phyloP scores from a whole-genome alignment of 1,140 invertebrate species.

The Listronotus oregonensis region DNA sequence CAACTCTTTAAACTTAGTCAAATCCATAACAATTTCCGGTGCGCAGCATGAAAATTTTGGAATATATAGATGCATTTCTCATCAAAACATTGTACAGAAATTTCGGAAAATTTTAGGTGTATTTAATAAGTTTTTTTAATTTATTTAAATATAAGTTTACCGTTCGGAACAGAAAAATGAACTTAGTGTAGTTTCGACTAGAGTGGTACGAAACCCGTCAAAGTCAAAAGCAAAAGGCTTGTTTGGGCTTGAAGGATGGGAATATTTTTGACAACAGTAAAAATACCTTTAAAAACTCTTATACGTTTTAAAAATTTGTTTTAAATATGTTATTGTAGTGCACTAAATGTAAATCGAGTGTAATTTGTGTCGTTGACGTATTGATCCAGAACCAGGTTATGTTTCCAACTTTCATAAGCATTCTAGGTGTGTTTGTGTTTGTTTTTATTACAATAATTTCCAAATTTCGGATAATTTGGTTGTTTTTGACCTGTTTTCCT shows the following conservation, averaged over 20 bases:
- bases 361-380: slow-evolving; percentile 45
- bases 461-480: slow-evolving; percentile 49
- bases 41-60: too few relatives aligned
- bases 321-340: slow-evolving; percentile 5
- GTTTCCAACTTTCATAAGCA: slow-evolving; percentile 74
- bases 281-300: slow-evolving; percentile 12
- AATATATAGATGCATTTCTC: too few relatives aligned
- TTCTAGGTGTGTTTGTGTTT: slow-evolving; percentile 64
- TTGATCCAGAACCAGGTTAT: slow-evolving; percentile 65
- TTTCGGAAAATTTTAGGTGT: too few relatives aligned
- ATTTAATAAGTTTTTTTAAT: too few relatives aligned
- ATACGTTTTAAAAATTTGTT: slow-evolving; percentile 3
- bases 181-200: neutral
- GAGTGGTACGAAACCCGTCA: slow-evolving; percentile 8
- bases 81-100: too few relatives aligned
- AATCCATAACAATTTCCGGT: too few relatives aligned
- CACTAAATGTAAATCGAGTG: slow-evolving; percentile 16
- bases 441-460: slow-evolving; percentile 44
- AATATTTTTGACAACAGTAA: slow-evolving; percentile 37
- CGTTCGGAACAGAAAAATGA: neutral
- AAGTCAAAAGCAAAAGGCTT: slow-evolving; percentile 19
- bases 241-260: slow-evolving; percentile 26
- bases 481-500: slow-evolving; percentile 41
- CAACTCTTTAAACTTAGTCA: too few relatives aligned
- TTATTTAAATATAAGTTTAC: too few relatives aligned